Conservation (phyloP, 2,888 invertebrate genomes). For the Drosophila melanocephala region DNA sequence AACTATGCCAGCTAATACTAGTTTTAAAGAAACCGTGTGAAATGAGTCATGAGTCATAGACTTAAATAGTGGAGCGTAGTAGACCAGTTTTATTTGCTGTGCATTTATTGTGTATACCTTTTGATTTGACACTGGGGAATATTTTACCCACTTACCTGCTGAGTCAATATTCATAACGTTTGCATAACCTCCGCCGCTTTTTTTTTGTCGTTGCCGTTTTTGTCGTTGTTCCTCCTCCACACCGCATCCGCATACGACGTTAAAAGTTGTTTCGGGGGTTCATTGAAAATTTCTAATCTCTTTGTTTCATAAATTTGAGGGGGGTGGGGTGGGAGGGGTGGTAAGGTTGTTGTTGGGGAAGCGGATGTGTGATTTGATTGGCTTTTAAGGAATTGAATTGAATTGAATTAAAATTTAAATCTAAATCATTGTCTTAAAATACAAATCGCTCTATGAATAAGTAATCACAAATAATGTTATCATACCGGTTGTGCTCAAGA, state of each 20-base stretch:
- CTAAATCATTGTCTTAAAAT: neutral
- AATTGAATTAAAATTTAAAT: neutral
- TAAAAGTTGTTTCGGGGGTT: neutral
- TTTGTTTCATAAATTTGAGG: constrained; percentile 78
- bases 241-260: constrained; percentile 25
- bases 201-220: neutral
- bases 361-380: constrained; percentile 7
- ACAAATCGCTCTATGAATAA: neutral
- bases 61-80: constrained; percentile 21
- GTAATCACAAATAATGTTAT: constrained; percentile 7
- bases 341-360: neutral
- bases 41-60: constrained; percentile 46
- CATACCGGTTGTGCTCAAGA: neutral
- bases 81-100: constrained; percentile 29
- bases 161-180: constrained; percentile 41
- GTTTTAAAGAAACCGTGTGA: constrained; percentile 46
- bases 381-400: constrained; percentile 8
- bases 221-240: constrained; percentile 16
- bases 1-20: constrained; percentile 41
- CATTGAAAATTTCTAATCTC: constrained; percentile 73
- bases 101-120: constrained; percentile 12
- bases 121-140: constrained; percentile 41
- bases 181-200: constrained; percentile 43
- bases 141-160: constrained; percentile 59
- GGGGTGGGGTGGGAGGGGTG: constrained; percentile 28